Base-by-base conservation (phyloP, 1,140 invertebrate genomes). In the Dendroctonus valens region DNA sequence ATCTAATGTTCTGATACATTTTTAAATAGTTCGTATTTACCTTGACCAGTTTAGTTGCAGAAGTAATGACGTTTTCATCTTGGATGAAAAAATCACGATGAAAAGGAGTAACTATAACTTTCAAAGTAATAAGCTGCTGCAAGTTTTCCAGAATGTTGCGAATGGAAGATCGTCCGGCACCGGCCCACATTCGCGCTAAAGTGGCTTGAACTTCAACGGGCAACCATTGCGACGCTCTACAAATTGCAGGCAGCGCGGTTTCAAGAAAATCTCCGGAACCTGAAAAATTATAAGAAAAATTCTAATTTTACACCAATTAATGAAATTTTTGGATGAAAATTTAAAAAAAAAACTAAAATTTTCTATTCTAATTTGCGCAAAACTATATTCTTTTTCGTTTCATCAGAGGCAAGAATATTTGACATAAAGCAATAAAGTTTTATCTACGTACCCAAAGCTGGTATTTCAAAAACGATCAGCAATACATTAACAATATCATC, bases 381-480 rank as follows among this genome's bases (percentile, higher is more conserved):
- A 26, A 26, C 26, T 26, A 26, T 26, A 26, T 26, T 26, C 26
- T 26, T 26, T n/a, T 46, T 9, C 1, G 42, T 46, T 11, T 12
- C 2, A 46, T 11, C 12, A 11, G 42, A 46, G 1, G 42, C n/a
- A 50, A 7, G 48, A 50, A 11, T 50, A 14, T 46, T 46, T 46
- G 8, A 46, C 4, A 46, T 4, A 46, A 11, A 2, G 8, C 4
- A 46, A 2, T 46, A 3, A 50, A 50, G 26, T 14, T 50, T 8
- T 12, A 15, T 61, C n/a, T 61, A 62, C 26, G 78, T 80, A 72
- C 91, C 89, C 38, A 95, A 82, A 61, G 87, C 86, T 6, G 92
- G 92, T 68, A 95, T 89, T 81, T 97, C 93, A 75, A 94, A 91
- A 12, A 94, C 87, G 67, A 96, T 93, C 26, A 95, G 81, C 71